These are phyloP conservation scores for Larimichthys polyactis DNA, from an alignment of 2,113 vertebrate genomes.

Conservation along the genomic window DNA sequence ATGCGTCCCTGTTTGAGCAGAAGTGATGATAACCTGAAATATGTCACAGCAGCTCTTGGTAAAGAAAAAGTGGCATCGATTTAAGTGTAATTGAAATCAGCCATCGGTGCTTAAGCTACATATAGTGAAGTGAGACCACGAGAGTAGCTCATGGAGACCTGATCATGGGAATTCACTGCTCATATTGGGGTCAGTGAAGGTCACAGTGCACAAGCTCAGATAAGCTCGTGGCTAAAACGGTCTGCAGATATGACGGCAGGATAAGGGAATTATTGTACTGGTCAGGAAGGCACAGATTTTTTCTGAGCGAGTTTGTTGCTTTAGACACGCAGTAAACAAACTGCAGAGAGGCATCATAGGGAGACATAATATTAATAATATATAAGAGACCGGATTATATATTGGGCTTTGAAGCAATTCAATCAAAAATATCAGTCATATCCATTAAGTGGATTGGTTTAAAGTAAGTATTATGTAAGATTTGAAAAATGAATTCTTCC, in stretches of 20 bases:
- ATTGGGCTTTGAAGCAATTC: not conserved
- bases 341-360: not conserved
- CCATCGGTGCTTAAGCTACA: not conserved
- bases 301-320: constrained; percentile 22
- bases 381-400: not conserved
- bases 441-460: not conserved
- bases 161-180: constrained; percentile 45
- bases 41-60: not conserved
- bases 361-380: not conserved
- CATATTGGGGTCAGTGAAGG: constrained; percentile 57
- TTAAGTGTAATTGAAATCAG: constrained; percentile 46
- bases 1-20: constrained; percentile 29
- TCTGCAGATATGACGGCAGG: constrained; percentile 40
- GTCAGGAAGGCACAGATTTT: constrained; percentile 26
- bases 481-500: not conserved
- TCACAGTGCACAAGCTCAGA: constrained; percentile 31
- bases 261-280: constrained; percentile 46
- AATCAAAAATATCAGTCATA: not conserved
- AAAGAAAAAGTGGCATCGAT: constrained; percentile 14
- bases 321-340: not conserved
- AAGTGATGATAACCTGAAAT: constrained; percentile 21
- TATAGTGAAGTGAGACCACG: constrained; percentile 4
- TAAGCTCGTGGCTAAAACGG: constrained; percentile 59
- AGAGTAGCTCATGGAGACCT: constrained; percentile 41
- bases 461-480: not conserved